Evolutionary conservation across 2,113 vertebrate species (phyloP), one percentile per base, ranked within the genome.

Genomic region (Coracopsis vasa): DNA sequence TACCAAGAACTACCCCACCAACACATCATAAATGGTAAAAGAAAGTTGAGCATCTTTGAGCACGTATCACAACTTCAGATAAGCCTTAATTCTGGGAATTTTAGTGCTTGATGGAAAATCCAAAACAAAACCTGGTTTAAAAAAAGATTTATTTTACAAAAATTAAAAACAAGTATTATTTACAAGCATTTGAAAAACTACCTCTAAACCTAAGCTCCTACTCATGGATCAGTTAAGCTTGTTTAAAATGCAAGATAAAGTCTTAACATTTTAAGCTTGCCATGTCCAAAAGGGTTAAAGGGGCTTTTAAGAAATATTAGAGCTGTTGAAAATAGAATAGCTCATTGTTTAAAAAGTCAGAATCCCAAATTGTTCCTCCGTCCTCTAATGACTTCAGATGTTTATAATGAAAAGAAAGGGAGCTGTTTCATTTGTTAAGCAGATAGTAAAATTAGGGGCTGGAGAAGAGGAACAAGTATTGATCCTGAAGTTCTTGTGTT

Each of bases 91-190:
- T 92, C 47, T 3, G 5, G 16, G 42, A 71, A 71, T 44, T 69
- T 42, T 28, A 74, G 39, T 86, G 80, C 79, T 92, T 65, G 53
- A 92, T 90, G 56, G 54, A 97, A 97, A 97, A 97, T 87, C 72
- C 96, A 87, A 93, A 94, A 44, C 96, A 79, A 90, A 88, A 87
- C 79, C 97, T 87, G 74, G 37, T 96, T 95, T 92, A 85, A 97
- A 98, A 95, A 97, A 98, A 97, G 96, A 96, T 98, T 98, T 98
- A 98, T 98, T 98, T 98, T 98, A 98, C 97, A 98, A 98, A 96
- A 98, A 98, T 98, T 98, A 98, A 98, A 98, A 98, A 92, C 98
- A 98, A 97, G 97, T 98, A 97, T 83, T 98, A 98, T 98, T 98
- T 98, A 98, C 98, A 98, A 95, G 91, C 95, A 97, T 98, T 95